phyloP scores from a whole-genome alignment of 2,888 invertebrate genomes.

The Herminia tarsipennalis region DNA sequence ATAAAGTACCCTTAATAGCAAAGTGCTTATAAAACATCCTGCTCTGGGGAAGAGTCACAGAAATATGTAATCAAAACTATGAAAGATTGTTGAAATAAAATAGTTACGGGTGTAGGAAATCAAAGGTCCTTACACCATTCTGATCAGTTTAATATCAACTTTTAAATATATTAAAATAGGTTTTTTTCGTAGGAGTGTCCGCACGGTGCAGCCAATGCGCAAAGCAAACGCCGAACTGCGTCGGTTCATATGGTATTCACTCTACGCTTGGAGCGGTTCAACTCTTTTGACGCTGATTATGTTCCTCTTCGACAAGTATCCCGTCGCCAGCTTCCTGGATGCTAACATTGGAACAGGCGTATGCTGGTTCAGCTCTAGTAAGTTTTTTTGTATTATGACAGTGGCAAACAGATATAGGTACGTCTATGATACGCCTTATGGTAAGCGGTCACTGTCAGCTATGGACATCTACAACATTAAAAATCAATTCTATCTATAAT shows the following conservation, averaged over 20 bases:
- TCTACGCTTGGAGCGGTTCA: slow-evolving; percentile 90
- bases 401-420: no score
- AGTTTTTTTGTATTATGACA: slow-evolving; percentile 55
- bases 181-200: slow-evolving; percentile 68
- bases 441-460: no score
- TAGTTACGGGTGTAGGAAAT: no score
- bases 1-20: no score
- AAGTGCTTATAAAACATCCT: no score
- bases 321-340: slow-evolving; percentile 69
- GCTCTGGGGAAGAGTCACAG: no score
- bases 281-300: slow-evolving; percentile 83
- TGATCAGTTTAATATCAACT: background rate
- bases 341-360: slow-evolving; percentile 86
- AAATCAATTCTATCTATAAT: no score
- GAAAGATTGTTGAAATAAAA: no score
- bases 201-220: slow-evolving; percentile 75
- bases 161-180: background rate
- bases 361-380: slow-evolving; percentile 89
- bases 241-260: slow-evolving; percentile 87
- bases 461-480: no score
- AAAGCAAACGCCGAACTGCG: slow-evolving; percentile 78
- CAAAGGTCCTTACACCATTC: no score
- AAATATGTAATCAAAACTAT: no score
- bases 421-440: no score
- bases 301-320: slow-evolving; percentile 82